Evolutionary conservation across 2,888 invertebrate species (phyloP), one percentile per base, ranked within the genome.

Genomic region (Aphodius sticticus): DNA sequence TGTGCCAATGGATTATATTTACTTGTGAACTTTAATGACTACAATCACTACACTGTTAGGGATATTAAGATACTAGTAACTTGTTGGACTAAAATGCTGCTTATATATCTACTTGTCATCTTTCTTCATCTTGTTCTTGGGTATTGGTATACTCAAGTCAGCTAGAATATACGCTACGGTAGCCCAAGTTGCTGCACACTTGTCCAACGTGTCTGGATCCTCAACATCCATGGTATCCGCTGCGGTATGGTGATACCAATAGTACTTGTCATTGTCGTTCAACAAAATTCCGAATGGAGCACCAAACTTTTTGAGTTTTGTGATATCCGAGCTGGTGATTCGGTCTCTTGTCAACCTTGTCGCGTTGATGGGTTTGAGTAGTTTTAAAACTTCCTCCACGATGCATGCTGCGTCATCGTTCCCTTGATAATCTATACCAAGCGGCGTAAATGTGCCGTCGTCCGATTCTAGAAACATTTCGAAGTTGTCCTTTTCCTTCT

Each of bases 401-500:
- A 96, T 93, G 84, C 95, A 95, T 77, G 91, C 91, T 0, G 93
- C 93, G 83, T 91, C 87, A 71, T 90, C 85, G 69, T 90, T 91
- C 71, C 95, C 95, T n/a, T 91, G 90, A 84, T 94, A 94, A 76
- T 89, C 90, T 6, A 96, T 88, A 12, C 96, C 96, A 6, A 91
- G 86, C 0, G 96, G 96, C n/a, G 91, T 91, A 85, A 96, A 96
- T 1, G 95, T 95, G 5, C 96, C 96, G 85, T 92, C 92, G 87
- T 96, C 96, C 0, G 96, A 95, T 89, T 96, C 96, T 93, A 96
- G 94, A 0, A 95, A 93, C 76, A 95, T 92, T 85, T 93, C 93
- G 79, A 95, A 92, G 83, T 95, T 93, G 5, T 91, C 86, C 69
- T 91, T 88, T 82, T 93, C 91, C 75, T 90, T 86, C 84, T 90